Percentiles rank a stretch among this genome's conserved stretches.
phyloP scores from a whole-genome alignment of 2,113 vertebrate genomes.

The rat (Rattus norvegicus) region GRCr8 NC_086024.1:132236501-132237000 shows the following conservation, averaged over 20 bases:
- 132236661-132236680: slow-evolving; percentile 78
- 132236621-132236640: slow-evolving; percentile 86
- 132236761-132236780: slow-evolving; percentile 79
- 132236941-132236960: slow-evolving; percentile 58
- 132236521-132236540: slow-evolving; percentile 27
- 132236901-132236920: slow-evolving; percentile 58
- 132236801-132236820: slow-evolving; percentile 82
- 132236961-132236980: background rate
- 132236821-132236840: slow-evolving; percentile 84
- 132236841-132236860: slow-evolving; percentile 82
- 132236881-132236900: slow-evolving; percentile 78
- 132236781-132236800: slow-evolving; percentile 83
- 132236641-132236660: slow-evolving; percentile 83
- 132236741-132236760: slow-evolving; percentile 79
- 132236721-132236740: slow-evolving; percentile 83
- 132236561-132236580: background rate
- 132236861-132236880: slow-evolving; percentile 79
- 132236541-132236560: slow-evolving; percentile 79
- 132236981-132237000: background rate
- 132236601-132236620: slow-evolving; percentile 80
- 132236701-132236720: slow-evolving; percentile 80
- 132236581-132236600: slow-evolving; percentile 61
- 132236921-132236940: slow-evolving; percentile 44
- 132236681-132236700: slow-evolving; percentile 81
- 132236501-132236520: background rate